Conservation (phyloP, 2,113 vertebrate genomes). For the Tyto alba region DNA sequence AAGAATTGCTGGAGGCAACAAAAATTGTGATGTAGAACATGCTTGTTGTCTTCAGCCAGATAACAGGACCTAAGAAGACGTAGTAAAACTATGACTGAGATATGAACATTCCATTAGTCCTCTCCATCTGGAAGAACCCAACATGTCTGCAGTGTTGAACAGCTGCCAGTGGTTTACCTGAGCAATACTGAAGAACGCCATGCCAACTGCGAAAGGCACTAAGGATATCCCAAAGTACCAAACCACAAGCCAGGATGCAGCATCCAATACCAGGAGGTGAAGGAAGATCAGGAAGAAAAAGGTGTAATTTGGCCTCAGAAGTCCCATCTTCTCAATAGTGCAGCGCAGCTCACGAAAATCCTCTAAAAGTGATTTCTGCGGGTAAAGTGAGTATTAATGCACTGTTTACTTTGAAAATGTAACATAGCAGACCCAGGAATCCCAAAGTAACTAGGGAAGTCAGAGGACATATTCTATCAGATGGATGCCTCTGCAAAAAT, state of each 20-base stretch:
- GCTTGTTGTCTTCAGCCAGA: neutral
- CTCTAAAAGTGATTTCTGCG: conserved; percentile 63
- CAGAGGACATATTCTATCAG: neutral
- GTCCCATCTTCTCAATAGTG: conserved; percentile 66
- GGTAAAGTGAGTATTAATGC: neutral
- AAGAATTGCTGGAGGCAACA: neutral
- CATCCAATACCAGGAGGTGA: conserved; percentile 72
- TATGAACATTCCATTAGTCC: neutral
- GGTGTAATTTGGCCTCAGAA: conserved; percentile 55
- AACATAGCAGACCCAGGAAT: neutral
- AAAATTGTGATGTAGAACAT: neutral
- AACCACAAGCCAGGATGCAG: conserved; percentile 67
- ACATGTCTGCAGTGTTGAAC: accelerated
- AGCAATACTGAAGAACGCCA: conserved; percentile 54
- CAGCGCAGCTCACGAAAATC: conserved; percentile 75
- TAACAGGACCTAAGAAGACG: neutral
- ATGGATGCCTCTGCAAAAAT: neutral
- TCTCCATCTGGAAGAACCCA: neutral
- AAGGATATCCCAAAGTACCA: conserved; percentile 68
- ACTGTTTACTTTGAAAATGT: neutral
- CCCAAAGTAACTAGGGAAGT: neutral
- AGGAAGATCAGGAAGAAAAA: conserved; percentile 71
- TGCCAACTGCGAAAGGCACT: conserved; percentile 57
- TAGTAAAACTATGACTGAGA: neutral
- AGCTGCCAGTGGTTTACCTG: conserved; percentile 62